A percentile compares a stretch with the other conserved stretches of the same genome.
These are phyloP conservation scores for Nannoperca australis DNA, from an alignment of 2,797 vertebrate genomes.

Conservation along the genomic window DNA sequence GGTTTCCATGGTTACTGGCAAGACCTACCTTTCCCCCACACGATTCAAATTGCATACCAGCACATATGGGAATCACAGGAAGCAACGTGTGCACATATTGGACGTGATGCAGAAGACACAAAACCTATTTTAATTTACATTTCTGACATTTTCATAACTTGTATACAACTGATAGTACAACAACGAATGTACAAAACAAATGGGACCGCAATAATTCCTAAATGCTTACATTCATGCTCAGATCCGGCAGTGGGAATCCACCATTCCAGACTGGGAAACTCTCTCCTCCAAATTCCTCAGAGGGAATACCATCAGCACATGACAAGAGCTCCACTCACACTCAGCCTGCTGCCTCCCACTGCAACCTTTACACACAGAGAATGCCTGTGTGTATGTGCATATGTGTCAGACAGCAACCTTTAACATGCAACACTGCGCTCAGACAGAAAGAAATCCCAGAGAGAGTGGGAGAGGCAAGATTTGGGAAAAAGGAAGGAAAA, in stretches of 20 bases:
- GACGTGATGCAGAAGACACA: too few species aligned
- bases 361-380: slow-evolving; percentile 72
- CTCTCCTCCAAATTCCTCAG: slow-evolving; percentile 77
- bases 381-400: slow-evolving; percentile 64
- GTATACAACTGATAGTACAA: neutral
- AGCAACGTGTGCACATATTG: neutral
- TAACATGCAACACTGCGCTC: slow-evolving; percentile 58
- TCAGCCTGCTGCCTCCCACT: slow-evolving; percentile 74
- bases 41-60: neutral
- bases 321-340: slow-evolving; percentile 76
- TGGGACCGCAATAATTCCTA: slow-evolving; percentile 7
- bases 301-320: slow-evolving; percentile 76
- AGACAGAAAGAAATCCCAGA: slow-evolving; percentile 52
- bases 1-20: slow-evolving; percentile 2
- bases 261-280: slow-evolving; percentile 64
- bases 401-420: slow-evolving; percentile 71
- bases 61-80: neutral
- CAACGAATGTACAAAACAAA: slow-evolving; percentile 1
- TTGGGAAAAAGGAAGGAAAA: neutral
- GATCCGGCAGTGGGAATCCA: slow-evolving; percentile 54
- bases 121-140: too few species aligned
- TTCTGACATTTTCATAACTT: neutral
- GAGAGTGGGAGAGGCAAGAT: slow-evolving; percentile 23
- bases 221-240: slow-evolving; percentile 32
- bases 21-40: neutral